Evolutionary conservation across 2,888 invertebrate species (phyloP).

Genomic region (Chaetoderma sp.): DNA sequence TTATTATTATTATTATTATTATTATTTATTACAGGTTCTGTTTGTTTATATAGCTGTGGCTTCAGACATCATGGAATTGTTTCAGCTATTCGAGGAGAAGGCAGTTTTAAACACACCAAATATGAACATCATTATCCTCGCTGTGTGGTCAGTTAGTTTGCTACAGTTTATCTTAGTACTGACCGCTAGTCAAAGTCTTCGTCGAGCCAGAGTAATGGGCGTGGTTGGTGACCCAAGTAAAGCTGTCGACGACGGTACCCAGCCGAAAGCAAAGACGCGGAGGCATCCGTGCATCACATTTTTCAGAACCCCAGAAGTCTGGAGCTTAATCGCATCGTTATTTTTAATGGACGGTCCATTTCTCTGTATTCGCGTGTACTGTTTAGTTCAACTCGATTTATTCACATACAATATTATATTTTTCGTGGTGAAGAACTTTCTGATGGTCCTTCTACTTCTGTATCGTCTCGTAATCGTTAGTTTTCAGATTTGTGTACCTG

Average conservation of each 20-base stretch:
- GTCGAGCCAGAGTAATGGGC: conserved; percentile 4
- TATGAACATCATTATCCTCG: conserved; percentile 56
- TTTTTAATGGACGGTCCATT: conserved; percentile 71
- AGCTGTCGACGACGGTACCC: neutral
- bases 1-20: too few species aligned
- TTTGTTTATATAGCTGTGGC: conserved; percentile 69
- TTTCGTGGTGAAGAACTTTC: conserved; percentile 59
- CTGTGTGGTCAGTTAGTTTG: conserved; percentile 64
- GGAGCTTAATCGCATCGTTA: conserved; percentile 70
- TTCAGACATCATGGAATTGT: conserved; percentile 60
- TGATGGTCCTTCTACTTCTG: conserved; percentile 51
- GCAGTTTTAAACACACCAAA: conserved; percentile 49
- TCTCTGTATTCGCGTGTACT: conserved; percentile 58
- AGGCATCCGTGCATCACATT: neutral
- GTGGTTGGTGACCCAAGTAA: neutral
- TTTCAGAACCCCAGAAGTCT: conserved; percentile 60
- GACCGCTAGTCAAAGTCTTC: conserved; percentile 53
- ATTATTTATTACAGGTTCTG: too few species aligned
- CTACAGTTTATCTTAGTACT: conserved; percentile 66
- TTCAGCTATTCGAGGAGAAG: conserved; percentile 53
- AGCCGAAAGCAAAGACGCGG: neutral
- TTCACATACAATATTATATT: conserved; percentile 63
- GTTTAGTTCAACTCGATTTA: conserved; percentile 50
- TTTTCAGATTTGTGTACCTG: too few species aligned
- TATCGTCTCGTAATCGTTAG: conserved; percentile 53